A percentile compares a stretch with the other conserved stretches of the same genome.
Conservation (phyloP, 1,140 invertebrate genomes). For the Drosophila azteca region DNA sequence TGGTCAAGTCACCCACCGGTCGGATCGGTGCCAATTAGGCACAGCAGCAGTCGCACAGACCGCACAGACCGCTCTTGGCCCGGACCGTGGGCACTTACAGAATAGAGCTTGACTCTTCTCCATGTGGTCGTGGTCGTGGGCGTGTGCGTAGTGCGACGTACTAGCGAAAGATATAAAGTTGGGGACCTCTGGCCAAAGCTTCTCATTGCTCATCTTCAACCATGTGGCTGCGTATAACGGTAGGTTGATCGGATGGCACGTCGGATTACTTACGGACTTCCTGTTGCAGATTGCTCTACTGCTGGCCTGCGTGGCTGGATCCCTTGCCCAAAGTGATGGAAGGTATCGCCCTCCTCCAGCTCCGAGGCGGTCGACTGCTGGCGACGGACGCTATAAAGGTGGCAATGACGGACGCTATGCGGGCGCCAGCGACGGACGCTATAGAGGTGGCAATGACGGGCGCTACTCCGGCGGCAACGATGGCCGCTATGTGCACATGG, state of each 20-base stretch:
- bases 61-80: neutral
- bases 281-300: slow-evolving; percentile 46
- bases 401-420: slow-evolving; percentile 59
- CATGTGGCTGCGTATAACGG: slow-evolving; percentile 70
- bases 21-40: slow-evolving; percentile 45
- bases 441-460: slow-evolving; percentile 62
- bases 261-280: neutral
- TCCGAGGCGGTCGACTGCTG: slow-evolving; percentile 10
- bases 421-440: slow-evolving; percentile 57
- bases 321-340: slow-evolving; percentile 75
- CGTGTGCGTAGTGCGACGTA: slow-evolving; percentile 25
- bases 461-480: slow-evolving; percentile 69
- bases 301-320: slow-evolving; percentile 37
- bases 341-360: slow-evolving; percentile 68
- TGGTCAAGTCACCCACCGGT: slow-evolving; percentile 71
- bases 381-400: slow-evolving; percentile 33
- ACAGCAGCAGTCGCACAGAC: slow-evolving; percentile 5
- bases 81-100: too few species aligned
- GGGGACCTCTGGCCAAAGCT: slow-evolving; percentile 13
- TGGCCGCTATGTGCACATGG: slow-evolving; percentile 77
- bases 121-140: slow-evolving; percentile 47
- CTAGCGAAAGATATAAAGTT: slow-evolving; percentile 65
- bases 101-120: neutral
- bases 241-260: slow-evolving; percentile 27
- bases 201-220: slow-evolving; percentile 60